Evolutionary conservation across 2,113 vertebrate species (phyloP).

Genomic region (Alces alces): DNA sequence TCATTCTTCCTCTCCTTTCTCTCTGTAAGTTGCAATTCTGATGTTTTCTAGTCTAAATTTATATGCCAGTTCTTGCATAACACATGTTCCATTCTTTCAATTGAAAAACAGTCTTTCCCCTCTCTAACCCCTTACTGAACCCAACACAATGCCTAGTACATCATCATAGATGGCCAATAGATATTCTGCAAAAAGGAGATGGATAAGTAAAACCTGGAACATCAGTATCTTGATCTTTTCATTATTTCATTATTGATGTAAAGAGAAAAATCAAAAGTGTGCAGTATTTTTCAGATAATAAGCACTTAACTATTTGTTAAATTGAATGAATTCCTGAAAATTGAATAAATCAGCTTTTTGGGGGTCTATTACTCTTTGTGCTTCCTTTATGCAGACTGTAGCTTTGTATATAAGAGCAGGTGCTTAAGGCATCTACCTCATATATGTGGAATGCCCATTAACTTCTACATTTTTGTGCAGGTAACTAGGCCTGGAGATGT

Average conservation of each 20-base stretch:
- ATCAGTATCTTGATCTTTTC: neutral
- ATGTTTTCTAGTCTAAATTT: neutral
- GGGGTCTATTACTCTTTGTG: neutral
- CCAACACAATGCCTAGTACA: neutral
- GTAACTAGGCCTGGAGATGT: neutral
- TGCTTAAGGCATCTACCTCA: neutral
- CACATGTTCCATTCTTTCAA: neutral
- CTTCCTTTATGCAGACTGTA: neutral
- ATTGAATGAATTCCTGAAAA: neutral
- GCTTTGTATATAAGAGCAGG: neutral
- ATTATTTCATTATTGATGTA: neutral
- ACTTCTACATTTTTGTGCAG: neutral
- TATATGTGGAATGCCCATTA: neutral
- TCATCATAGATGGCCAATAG: neutral
- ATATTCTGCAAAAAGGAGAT: neutral
- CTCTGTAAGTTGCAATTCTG: neutral
- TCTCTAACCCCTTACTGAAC: neutral
- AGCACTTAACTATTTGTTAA: neutral
- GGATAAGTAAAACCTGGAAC: neutral
- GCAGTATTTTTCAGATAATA: neutral
- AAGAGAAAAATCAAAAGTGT: neutral
- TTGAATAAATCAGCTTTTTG: neutral
- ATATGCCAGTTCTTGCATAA: neutral
- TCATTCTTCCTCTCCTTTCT: neutral
- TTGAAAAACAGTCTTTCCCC: neutral